Base-by-base conservation (phyloP, 1,140 invertebrate species). In the Amphibalanus amphitrite region DNA sequence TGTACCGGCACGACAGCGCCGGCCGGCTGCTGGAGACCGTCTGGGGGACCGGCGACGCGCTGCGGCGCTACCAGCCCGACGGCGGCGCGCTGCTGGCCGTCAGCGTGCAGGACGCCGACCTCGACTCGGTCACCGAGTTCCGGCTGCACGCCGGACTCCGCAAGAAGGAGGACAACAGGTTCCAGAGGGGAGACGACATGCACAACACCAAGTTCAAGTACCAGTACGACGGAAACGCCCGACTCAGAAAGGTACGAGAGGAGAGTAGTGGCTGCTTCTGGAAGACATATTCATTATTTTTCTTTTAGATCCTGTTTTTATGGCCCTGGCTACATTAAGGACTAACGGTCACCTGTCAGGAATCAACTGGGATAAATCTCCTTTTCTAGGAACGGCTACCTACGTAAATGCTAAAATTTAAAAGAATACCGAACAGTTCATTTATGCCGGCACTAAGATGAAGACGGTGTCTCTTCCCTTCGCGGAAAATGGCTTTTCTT, bases 141-240 rank as follows among this genome's bases (percentile, higher is more conserved):
- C 92, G 91, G 77, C 95, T 95, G 76, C 92, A 94, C 75, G 90
- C 90, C 0, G 92, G 92, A 0, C 87, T 94, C 64, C 80, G 94
- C 0, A 93, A 93, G 78, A 91, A 94, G 76, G 89, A 92, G 77
- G 90, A 90, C 77, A 84, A 92, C 70, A 89, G 92, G 76, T 94
- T 91, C 77, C 88, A 87, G 38, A 87, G 87, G 0, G 92, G 91
- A 79, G 90, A 88, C 75, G 89, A 89, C 0, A 80, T 95, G 69
- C 88, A 91, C 75, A 92, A 92, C 74, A 89, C 89, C 1, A 90
- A 93, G 77, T 89, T 90, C 76, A 90, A 91, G 76, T 95, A 92
- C 77, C 90, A 93, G 75, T 94, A 94, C 77, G 93, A 96, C 79
- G 91, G 91, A 0, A 90, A 90, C 77, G 91, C 90, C 0, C 82